phyloP scores from a whole-genome alignment of 2,113 vertebrate genomes.

The Dermatemys mawii region DNA sequence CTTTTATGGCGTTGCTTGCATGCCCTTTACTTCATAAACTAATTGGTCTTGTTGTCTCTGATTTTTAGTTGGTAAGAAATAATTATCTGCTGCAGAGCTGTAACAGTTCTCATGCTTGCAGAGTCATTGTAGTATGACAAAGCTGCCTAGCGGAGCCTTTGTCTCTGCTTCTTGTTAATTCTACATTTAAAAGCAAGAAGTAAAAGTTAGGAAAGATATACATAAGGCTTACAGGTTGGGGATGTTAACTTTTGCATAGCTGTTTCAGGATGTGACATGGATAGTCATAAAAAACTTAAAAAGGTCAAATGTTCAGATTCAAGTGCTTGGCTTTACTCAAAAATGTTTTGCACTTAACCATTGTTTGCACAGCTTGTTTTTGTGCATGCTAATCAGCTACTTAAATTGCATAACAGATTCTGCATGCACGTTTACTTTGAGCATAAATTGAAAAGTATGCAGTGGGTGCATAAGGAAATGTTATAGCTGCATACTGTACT shows the following conservation, averaged over 20 bases:
- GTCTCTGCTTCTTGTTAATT: background rate
- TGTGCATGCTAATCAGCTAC: background rate
- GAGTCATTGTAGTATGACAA: background rate
- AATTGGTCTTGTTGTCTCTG: background rate
- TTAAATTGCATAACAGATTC: background rate
- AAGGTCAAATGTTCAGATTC: background rate
- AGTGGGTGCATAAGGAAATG: background rate
- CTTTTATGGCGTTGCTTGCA: background rate
- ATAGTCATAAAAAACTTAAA: background rate
- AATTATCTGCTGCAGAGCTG: background rate
- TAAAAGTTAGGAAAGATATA: background rate
- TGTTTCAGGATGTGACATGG: background rate
- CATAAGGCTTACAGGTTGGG: background rate
- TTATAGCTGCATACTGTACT: background rate
- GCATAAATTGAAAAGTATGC: background rate
- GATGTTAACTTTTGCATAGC: background rate
- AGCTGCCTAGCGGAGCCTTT: background rate
- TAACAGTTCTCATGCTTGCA: background rate
- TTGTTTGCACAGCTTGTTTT: background rate
- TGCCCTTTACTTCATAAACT: background rate
- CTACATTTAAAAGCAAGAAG: background rate
- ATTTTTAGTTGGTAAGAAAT: background rate
- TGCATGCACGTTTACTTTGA: background rate
- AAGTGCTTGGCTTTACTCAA: background rate
- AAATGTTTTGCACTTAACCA: background rate